Evolutionary conservation across 37 sponge, comb jelly and placozoan species (phyloP).

Genomic region (Mnemiopsis leidyi): DNA sequence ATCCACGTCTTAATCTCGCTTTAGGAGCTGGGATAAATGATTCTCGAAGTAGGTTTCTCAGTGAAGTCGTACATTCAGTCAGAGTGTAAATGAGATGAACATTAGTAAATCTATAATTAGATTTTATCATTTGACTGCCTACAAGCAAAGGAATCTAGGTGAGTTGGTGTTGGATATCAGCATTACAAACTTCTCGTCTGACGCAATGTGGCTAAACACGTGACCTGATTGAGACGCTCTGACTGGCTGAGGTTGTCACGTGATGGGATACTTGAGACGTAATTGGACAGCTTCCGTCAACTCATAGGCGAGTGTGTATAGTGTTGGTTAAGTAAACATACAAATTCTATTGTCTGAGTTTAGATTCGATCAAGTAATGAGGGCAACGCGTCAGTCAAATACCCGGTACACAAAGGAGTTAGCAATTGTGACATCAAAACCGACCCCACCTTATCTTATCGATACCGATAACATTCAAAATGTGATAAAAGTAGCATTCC

Average conservation of each 20-base stretch:
- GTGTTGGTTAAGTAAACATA: background rate
- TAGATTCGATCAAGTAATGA: background rate
- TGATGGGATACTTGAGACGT: background rate
- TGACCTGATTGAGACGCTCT: background rate
- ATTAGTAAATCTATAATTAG: background rate
- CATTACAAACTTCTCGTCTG: background rate
- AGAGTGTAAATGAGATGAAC: background rate
- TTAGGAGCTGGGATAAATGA: too few relatives aligned
- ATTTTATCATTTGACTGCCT: background rate
- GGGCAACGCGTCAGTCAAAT: background rate
- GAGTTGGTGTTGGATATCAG: background rate
- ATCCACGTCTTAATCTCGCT: too few relatives aligned
- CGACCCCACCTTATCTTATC: too few relatives aligned
- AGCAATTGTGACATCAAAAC: too few relatives aligned
- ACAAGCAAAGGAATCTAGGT: background rate
- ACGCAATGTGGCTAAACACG: background rate
- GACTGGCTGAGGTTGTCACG: background rate
- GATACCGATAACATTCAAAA: too few relatives aligned
- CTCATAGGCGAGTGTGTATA: background rate
- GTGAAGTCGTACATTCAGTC: too few relatives aligned
- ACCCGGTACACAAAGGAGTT: too few relatives aligned
- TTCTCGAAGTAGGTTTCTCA: too few relatives aligned
- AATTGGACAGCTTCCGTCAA: background rate
- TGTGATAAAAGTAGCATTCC: background rate
- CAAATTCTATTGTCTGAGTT: background rate